phyloP scores from a whole-genome alignment of 2,888 invertebrate genomes.

The Vesta saturnalis region DNA sequence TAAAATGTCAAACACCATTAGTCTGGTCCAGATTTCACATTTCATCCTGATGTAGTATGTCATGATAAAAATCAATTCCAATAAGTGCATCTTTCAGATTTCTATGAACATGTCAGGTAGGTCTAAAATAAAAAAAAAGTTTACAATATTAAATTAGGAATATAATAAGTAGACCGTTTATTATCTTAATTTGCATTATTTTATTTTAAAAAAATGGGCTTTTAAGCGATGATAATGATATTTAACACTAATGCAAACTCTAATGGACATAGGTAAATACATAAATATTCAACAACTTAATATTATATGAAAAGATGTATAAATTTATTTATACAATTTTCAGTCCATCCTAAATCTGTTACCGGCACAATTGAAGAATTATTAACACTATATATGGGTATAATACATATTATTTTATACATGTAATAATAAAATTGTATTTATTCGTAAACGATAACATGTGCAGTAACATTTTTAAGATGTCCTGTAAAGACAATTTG shows the following conservation, averaged over 20 bases:
- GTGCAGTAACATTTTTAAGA: slow-evolving; percentile 55
- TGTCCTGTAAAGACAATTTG: slow-evolving; percentile 43
- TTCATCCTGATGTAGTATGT: too few relatives aligned
- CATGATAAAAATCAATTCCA: too few relatives aligned
- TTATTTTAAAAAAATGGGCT: slow-evolving; percentile 59
- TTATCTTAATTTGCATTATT: slow-evolving; percentile 30
- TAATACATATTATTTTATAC: slow-evolving; percentile 30
- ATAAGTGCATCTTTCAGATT: too few relatives aligned
- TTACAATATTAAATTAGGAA: too few relatives aligned
- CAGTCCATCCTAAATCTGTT: slow-evolving; percentile 53
- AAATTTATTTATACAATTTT: slow-evolving; percentile 54
- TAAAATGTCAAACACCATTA: too few relatives aligned
- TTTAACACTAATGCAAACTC: slow-evolving; percentile 62
- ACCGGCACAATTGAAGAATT: slow-evolving; percentile 48
- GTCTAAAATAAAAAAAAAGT: too few relatives aligned
- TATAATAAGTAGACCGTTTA: neutral
- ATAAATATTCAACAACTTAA: slow-evolving; percentile 58
- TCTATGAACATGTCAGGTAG: too few relatives aligned
- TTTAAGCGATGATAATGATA: slow-evolving; percentile 61
- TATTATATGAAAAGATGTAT: slow-evolving; percentile 55
- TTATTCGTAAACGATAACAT: slow-evolving; percentile 38
- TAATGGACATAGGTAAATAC: slow-evolving; percentile 59
- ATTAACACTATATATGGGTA: slow-evolving; percentile 48
- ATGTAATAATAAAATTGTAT: slow-evolving; percentile 34
- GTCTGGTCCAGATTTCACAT: too few relatives aligned